A percentile compares a stretch with the other conserved stretches of the same genome.
Conservation (phyloP, 1,140 invertebrate species). For the Pararge aegeria region DNA sequence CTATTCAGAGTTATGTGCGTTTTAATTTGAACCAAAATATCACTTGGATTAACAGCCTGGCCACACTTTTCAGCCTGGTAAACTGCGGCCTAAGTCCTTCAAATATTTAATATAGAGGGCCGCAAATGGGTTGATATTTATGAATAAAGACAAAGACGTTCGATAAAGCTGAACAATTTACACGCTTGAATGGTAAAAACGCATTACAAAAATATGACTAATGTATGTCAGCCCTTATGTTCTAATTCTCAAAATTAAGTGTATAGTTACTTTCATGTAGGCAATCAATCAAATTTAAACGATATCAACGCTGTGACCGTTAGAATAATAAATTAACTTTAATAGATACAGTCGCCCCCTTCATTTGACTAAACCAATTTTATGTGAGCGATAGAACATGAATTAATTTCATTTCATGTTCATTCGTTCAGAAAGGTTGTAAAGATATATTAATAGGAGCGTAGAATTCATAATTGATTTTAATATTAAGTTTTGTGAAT, state of each 20-base stretch:
- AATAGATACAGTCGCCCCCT: constrained; percentile 48
- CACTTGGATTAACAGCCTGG: too few relatives aligned
- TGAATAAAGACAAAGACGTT: too few relatives aligned
- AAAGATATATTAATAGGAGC: constrained; percentile 1
- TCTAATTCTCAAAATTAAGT: constrained; percentile 2
- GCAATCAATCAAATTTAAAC: constrained; percentile 61
- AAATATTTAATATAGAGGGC: too few relatives aligned
- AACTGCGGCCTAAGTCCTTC: too few relatives aligned
- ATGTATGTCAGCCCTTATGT: constrained; percentile 1
- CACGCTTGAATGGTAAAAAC: not conserved
- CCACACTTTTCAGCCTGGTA: too few relatives aligned
- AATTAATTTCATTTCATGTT: constrained; percentile 50
- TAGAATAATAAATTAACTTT: constrained; percentile 58
- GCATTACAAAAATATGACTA: not conserved
- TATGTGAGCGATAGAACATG: constrained; percentile 10
- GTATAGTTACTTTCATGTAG: constrained; percentile 6
- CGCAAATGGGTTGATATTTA: too few relatives aligned
- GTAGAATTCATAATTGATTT: not conserved
- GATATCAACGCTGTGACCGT: constrained; percentile 31
- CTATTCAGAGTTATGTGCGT: too few relatives aligned
- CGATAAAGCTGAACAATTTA: not conserved
- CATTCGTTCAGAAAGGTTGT: constrained; percentile 25
- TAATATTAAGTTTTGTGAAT: not conserved
- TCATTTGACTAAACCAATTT: constrained; percentile 20
- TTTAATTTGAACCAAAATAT: too few relatives aligned